These are phyloP conservation scores for Xiphorhynchus erythropygius DNA, from an alignment of 2,797 vertebrate genomes.

Conservation along the genomic window DNA sequence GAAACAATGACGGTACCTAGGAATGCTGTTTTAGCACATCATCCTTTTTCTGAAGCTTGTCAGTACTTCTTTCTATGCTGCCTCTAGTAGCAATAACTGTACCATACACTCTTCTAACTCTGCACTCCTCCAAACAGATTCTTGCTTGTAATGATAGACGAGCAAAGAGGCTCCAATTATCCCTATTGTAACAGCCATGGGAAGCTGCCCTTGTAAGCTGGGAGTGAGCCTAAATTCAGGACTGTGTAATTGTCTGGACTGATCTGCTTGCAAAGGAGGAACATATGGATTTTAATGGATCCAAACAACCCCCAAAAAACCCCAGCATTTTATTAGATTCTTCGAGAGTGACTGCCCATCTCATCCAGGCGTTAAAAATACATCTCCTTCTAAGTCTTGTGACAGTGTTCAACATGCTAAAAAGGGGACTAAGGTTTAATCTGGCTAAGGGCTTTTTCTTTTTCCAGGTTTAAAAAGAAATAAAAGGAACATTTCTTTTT, in stretches of 20 bases:
- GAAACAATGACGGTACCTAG: slow-evolving; percentile 43
- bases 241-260: background rate
- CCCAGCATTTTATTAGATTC: background rate
- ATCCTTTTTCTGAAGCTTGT: slow-evolving; percentile 35
- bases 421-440: background rate
- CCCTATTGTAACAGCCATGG: background rate
- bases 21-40: slow-evolving; percentile 22
- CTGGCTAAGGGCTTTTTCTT: background rate
- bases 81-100: slow-evolving; percentile 28
- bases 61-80: slow-evolving; percentile 20
- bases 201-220: background rate
- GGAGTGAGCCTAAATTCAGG: slow-evolving; percentile 4
- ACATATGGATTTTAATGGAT: background rate
- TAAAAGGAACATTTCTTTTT: background rate
- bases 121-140: background rate
- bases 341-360: background rate
- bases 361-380: background rate
- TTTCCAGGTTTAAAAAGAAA: background rate
- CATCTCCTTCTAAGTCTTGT: background rate
- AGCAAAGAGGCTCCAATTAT: slow-evolving; percentile 49
- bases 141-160: slow-evolving; percentile 42
- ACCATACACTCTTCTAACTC: slow-evolving; percentile 14
- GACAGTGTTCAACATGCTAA: background rate
- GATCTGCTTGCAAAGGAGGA: background rate
- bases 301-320: background rate